Evolutionary conservation across 2,797 vertebrate species (phyloP).

Genomic region (Rhadinocentrus ornatus): DNA sequence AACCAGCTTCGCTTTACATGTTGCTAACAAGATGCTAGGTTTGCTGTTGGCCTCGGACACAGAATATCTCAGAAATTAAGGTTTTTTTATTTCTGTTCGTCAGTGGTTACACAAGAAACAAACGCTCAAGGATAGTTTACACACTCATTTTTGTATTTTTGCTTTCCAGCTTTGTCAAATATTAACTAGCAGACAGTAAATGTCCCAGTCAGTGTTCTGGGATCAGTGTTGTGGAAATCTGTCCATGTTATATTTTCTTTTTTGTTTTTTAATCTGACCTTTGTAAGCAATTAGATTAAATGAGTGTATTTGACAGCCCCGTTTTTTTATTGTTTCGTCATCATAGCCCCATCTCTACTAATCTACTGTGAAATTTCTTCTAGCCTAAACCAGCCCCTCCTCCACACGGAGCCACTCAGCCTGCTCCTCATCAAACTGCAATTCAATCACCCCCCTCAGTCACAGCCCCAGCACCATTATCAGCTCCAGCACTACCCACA

Average conservation of each 20-base stretch:
- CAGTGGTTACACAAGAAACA: no score
- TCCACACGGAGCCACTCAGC: slow-evolving; percentile 56
- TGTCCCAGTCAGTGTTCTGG: no score
- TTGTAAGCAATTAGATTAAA: not conserved
- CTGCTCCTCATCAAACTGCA: slow-evolving; percentile 37
- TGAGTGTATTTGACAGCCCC: no score
- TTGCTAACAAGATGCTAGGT: not conserved
- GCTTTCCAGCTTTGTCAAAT: not conserved
- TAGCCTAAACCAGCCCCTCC: slow-evolving; percentile 75
- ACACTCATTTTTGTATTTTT: not conserved
- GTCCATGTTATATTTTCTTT: no score
- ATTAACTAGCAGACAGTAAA: not conserved
- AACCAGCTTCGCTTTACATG: not conserved
- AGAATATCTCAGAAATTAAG: not conserved
- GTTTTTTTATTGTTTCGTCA: not conserved
- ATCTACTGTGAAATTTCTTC: slow-evolving; percentile 26
- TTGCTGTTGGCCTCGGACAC: not conserved
- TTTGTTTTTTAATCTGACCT: not conserved
- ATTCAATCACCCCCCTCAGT: slow-evolving; percentile 29
- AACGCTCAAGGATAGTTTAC: not conserved
- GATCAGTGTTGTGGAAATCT: no score
- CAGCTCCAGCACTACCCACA: slow-evolving; percentile 32
- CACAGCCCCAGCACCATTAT: slow-evolving; percentile 13
- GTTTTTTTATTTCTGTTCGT: no score
- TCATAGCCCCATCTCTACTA: slow-evolving; percentile 4